Evolutionary conservation across 2,113 vertebrate genomes (phyloP).

Genomic region (Crotalus viridis): DNA sequence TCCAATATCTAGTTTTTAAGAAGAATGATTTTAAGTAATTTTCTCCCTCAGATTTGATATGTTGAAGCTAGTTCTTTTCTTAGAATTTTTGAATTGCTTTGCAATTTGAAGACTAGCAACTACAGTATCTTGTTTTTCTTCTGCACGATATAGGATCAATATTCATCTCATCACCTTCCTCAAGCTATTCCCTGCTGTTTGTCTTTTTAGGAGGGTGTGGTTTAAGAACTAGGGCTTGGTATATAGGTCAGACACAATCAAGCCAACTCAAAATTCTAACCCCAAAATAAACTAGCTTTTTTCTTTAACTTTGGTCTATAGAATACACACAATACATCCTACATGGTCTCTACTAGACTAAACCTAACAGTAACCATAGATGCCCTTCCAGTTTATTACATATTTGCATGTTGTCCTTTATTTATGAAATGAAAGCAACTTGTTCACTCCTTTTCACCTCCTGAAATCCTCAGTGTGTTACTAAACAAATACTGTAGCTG

Average conservation of each 20-base stretch:
- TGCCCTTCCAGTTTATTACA: neutral
- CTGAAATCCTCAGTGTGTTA: neutral
- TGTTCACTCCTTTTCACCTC: neutral
- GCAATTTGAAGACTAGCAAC: neutral
- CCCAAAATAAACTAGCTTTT: neutral
- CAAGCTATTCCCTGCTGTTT: neutral
- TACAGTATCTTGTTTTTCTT: neutral
- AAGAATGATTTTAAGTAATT: neutral
- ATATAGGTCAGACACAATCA: neutral
- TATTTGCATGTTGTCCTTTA: neutral
- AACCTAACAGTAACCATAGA: neutral
- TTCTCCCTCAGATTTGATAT: neutral
- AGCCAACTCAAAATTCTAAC: neutral
- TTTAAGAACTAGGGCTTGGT: neutral
- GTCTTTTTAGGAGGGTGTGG: neutral
- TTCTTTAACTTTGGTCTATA: neutral
- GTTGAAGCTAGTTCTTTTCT: neutral
- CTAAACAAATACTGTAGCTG: neutral
- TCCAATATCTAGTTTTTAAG: neutral
- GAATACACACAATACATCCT: neutral
- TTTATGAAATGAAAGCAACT: neutral
- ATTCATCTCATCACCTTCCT: no score
- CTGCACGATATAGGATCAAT: neutral
- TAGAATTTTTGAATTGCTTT: neutral
- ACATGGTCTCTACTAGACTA: neutral